Conservation (phyloP, 1,140 invertebrate genomes). For the Pentalonia nigronervosa region DNA sequence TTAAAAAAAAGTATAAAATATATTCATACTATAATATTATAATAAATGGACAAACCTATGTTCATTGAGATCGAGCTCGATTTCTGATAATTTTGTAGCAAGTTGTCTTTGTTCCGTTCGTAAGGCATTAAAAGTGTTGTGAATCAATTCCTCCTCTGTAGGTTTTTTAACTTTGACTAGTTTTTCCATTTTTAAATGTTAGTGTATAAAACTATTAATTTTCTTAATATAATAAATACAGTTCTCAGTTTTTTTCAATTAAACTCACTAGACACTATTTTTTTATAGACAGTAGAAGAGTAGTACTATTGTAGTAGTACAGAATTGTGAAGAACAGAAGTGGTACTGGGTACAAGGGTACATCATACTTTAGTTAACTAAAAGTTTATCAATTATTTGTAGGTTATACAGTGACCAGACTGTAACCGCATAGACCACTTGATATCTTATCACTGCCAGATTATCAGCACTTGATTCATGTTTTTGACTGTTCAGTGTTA, state of each 20-base stretch:
- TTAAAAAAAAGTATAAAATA: not conserved
- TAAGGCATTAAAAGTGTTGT: conserved; percentile 84
- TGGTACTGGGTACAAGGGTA: not conserved
- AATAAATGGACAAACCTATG: conserved; percentile 77
- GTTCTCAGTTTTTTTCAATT: not conserved
- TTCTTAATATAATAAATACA: not conserved
- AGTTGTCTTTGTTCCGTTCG: conserved; percentile 86
- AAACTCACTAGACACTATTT: not conserved
- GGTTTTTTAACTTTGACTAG: conserved; percentile 45
- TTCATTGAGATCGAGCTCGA: conserved; percentile 92
- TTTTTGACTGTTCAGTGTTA: no score
- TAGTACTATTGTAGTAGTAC: no score
- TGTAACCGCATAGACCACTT: not conserved
- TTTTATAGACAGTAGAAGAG: no score
- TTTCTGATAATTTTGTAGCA: conserved; percentile 85
- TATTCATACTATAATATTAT: not conserved
- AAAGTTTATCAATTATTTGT: not conserved
- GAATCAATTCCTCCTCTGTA: conserved; percentile 74
- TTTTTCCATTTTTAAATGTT: conserved; percentile 27
- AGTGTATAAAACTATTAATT: not conserved
- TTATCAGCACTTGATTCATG: not conserved
- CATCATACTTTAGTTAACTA: not conserved
- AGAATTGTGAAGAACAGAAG: no score
- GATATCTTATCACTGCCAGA: not conserved
- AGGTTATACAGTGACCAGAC: not conserved